Evolutionary conservation across 2,113 vertebrate genomes (phyloP).

Genomic region (Regulus satrapa): DNA sequence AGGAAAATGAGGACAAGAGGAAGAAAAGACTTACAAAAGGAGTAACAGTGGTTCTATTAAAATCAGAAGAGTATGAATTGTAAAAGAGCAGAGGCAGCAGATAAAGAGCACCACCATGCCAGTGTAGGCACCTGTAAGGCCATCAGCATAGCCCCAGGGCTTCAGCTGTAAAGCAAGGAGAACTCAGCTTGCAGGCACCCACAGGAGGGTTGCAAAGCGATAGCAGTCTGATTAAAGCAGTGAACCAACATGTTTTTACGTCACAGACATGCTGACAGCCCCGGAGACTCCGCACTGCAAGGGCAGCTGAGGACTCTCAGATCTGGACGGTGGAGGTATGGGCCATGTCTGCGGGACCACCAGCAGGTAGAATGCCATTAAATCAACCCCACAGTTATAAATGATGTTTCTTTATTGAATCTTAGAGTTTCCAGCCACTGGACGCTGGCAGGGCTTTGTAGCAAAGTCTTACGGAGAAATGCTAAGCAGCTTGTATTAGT

Average conservation of each 20-base stretch:
- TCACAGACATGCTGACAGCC: neutral
- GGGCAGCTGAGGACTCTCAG: neutral
- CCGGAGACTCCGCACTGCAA: neutral
- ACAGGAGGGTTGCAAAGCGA: neutral
- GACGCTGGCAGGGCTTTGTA: neutral
- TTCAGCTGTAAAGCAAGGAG: neutral
- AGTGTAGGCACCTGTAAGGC: neutral
- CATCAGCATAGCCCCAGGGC: neutral
- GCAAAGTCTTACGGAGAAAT: neutral
- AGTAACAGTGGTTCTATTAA: neutral
- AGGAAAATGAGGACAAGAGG: neutral
- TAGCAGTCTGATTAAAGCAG: neutral
- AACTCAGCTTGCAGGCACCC: neutral
- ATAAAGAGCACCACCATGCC: neutral
- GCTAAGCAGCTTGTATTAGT: neutral
- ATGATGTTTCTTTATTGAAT: neutral
- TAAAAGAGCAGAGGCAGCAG: neutral
- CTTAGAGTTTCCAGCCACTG: neutral
- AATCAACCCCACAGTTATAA: neutral
- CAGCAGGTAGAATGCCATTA: neutral
- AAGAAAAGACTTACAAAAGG: neutral
- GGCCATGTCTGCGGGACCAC: neutral
- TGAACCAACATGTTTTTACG: neutral
- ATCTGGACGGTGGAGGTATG: neutral
- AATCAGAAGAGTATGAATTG: neutral